Conservation (phyloP, 2,797 vertebrate species). For the Sebastes elongatus region DNA sequence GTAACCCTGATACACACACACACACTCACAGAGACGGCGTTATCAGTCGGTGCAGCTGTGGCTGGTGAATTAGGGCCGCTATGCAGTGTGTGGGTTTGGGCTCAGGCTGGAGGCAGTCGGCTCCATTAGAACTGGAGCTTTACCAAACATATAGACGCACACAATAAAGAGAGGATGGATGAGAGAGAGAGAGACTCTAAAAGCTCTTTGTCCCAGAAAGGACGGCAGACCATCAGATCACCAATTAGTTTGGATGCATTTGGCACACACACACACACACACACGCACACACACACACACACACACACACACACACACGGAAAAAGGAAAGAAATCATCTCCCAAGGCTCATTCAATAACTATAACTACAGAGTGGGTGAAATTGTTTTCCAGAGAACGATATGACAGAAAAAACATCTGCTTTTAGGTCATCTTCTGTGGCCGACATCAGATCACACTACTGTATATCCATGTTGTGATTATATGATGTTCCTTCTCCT, state of each 20-base stretch:
- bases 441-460: not conserved
- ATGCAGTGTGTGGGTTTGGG: constrained; percentile 33
- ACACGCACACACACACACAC: not conserved
- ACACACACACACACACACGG: not conserved
- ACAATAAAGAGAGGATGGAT: constrained; percentile 6
- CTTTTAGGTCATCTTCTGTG: not conserved
- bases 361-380: not conserved
- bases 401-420: not conserved
- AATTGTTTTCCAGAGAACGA: constrained; percentile 1
- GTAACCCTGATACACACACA: not conserved
- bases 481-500: not conserved
- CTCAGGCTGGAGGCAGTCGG: constrained; percentile 50
- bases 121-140: constrained; percentile 59
- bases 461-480: not conserved
- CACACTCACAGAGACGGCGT: constrained; percentile 2
- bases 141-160: constrained; percentile 31
- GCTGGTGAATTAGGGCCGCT: constrained; percentile 33
- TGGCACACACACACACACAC: not conserved
- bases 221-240: constrained; percentile 36
- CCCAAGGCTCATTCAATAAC: constrained; percentile 9
- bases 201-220: constrained; percentile 63
- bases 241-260: constrained; percentile 62
- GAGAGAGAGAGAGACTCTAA: constrained; percentile 46
- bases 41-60: constrained; percentile 60
- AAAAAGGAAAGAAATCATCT: not conserved